Percentiles rank a stretch among this genome's conserved stretches.
These are phyloP conservation scores for Panthera leo DNA, from an alignment of 2,113 vertebrate species.

Conservation along the genomic window DNA sequence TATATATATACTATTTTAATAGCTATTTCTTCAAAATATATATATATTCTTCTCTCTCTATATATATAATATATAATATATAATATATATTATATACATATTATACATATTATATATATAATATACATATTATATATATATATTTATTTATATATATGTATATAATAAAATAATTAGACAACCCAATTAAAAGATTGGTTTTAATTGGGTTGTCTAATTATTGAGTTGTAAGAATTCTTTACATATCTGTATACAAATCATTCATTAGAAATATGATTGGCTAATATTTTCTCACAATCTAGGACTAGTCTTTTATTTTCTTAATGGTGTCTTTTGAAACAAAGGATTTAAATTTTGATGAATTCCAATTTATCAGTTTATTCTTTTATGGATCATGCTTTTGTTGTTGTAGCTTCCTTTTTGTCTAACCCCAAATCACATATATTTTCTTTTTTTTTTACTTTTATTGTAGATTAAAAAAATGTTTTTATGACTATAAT, in stretches of 20 bases:
- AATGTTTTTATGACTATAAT: too few relatives aligned
- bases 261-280: background rate
- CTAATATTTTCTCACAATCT: background rate
- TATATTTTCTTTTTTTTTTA: background rate
- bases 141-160: too few relatives aligned
- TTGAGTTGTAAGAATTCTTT: background rate
- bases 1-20: too few relatives aligned
- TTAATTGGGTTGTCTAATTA: background rate
- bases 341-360: background rate
- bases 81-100: too few relatives aligned
- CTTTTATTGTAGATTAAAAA: too few relatives aligned
- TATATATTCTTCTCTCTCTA: too few relatives aligned
- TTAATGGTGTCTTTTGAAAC: background rate
- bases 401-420: background rate
- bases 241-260: background rate
- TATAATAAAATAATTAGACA: too few relatives aligned
- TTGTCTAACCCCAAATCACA: background rate
- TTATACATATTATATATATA: too few relatives aligned
- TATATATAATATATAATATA: too few relatives aligned
- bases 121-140: too few relatives aligned
- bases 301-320: background rate
- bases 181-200: background rate
- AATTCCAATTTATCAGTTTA: background rate
- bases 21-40: too few relatives aligned
- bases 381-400: background rate